A percentile compares a stretch with the other conserved stretches of the same genome.
Evolutionary conservation across 1,140 invertebrate genomes (phyloP).

Genomic region (honey bee (Apis mellifera)): DNA sequence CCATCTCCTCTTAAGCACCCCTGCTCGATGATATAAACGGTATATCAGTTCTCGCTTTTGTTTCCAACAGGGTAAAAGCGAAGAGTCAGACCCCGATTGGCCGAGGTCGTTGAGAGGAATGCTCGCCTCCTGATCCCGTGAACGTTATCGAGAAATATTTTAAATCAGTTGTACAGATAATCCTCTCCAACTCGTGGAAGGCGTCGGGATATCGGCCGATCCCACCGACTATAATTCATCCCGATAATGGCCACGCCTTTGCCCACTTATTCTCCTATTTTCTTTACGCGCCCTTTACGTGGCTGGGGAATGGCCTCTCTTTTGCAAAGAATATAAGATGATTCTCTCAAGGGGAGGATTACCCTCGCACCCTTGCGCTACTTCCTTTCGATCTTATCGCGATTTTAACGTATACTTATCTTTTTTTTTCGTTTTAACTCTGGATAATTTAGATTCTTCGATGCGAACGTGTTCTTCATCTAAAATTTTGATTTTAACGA

Average conservation of each 20-base stretch:
- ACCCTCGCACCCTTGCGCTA: conserved; percentile 26
- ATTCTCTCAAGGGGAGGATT: conserved; percentile 24
- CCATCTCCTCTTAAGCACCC: neutral
- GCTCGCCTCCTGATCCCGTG: conserved; percentile 9
- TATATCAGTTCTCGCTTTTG: conserved; percentile 30
- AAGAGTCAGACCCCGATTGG: neutral
- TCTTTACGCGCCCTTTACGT: conserved; percentile 55
- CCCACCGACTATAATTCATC: conserved; percentile 50
- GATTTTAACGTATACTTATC: conserved; percentile 13
- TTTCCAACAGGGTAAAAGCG: neutral
- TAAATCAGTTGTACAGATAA: conserved; percentile 58
- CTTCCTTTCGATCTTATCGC: conserved; percentile 52
- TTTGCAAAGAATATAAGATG: conserved; percentile 57
- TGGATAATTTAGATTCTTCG: neutral
- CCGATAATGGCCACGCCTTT: conserved; percentile 46
- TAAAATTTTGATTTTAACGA: too few species aligned
- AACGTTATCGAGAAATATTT: conserved; percentile 53
- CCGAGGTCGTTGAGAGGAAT: neutral
- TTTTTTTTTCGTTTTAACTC: neutral
- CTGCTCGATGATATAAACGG: conserved; percentile 1
- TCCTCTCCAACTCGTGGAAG: conserved; percentile 21
- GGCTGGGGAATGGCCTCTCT: conserved; percentile 45
- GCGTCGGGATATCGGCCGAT: neutral
- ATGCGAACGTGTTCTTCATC: too few species aligned
- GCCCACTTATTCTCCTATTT: neutral